These are phyloP conservation scores for Watsonalla binaria DNA, from an alignment of 2,888 invertebrate genomes.

Conservation along the genomic window DNA sequence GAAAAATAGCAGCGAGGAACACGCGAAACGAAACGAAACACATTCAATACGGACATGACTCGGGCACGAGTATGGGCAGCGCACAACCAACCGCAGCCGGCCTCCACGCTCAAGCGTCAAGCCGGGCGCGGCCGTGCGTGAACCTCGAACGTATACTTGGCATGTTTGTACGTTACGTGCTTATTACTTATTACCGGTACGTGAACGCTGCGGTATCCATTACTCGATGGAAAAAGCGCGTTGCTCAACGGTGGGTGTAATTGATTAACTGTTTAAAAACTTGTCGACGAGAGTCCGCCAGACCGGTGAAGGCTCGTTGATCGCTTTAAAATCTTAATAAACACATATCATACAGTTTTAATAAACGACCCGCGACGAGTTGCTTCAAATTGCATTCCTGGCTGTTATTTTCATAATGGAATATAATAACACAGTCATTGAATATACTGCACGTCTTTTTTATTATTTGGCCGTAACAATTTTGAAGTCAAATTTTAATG, in stretches of 20 bases:
- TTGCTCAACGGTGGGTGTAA: constrained; percentile 66
- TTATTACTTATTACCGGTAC: constrained; percentile 51
- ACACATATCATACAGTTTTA: constrained; percentile 35
- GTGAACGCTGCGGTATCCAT: constrained; percentile 64
- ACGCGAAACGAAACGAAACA: constrained; percentile 42
- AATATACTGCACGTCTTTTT: constrained; percentile 27
- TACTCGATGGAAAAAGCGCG: constrained; percentile 67
- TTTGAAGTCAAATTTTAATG: constrained; percentile 26
- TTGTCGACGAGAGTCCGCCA: constrained; percentile 37
- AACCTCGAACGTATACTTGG: constrained; percentile 33
- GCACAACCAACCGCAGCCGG: constrained; percentile 40
- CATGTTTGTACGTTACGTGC: constrained; percentile 6
- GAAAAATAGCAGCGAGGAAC: constrained; percentile 59
- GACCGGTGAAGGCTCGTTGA: constrained; percentile 24
- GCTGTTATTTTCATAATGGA: constrained; percentile 37
- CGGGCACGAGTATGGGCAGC: neutral
- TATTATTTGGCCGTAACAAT: constrained; percentile 32
- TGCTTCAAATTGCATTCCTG: constrained; percentile 10
- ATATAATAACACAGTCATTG: constrained; percentile 43
- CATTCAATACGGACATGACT: neutral
- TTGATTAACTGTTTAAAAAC: constrained; percentile 71
- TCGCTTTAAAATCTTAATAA: constrained; percentile 53
- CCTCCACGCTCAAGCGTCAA: constrained; percentile 18
- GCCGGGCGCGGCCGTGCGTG: constrained; percentile 63
- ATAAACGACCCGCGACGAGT: constrained; percentile 31